phyloP scores from a whole-genome alignment of 2,113 vertebrate genomes.

The Pholis gunnellus region DNA sequence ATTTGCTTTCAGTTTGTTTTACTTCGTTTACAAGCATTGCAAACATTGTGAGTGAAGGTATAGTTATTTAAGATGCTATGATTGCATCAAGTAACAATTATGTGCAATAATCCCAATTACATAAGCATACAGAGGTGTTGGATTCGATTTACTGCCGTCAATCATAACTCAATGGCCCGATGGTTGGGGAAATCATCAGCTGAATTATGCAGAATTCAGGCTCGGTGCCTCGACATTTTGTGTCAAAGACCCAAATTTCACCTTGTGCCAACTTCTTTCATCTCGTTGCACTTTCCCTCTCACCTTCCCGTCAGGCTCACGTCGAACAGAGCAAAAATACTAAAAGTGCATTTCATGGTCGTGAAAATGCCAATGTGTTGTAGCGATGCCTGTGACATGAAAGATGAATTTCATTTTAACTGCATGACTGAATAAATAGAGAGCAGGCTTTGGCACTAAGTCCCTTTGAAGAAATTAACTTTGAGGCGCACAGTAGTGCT shows the following conservation, averaged over 20 bases:
- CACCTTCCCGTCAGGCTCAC: neutral
- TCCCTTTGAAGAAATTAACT: conserved; percentile 1
- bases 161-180: neutral
- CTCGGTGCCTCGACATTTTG: neutral
- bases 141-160: neutral
- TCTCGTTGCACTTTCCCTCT: neutral
- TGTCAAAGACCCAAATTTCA: neutral
- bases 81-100: neutral
- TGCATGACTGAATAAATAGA: conserved; percentile 9
- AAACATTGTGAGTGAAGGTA: neutral
- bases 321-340: neutral
- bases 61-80: neutral
- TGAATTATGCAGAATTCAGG: neutral
- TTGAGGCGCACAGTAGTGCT: neutral
- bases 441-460: neutral
- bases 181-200: neutral
- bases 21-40: neutral
- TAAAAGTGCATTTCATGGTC: neutral
- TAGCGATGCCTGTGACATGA: neutral
- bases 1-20: neutral
- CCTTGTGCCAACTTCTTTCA: neutral
- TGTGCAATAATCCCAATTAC: neutral
- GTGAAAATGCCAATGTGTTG: neutral
- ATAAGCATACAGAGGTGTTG: neutral
- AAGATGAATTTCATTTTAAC: neutral